A percentile compares a stretch with the other conserved stretches of the same genome.
phyloP scores from a whole-genome alignment of 2,888 invertebrate species.

The Antheraea yamamai region DNA sequence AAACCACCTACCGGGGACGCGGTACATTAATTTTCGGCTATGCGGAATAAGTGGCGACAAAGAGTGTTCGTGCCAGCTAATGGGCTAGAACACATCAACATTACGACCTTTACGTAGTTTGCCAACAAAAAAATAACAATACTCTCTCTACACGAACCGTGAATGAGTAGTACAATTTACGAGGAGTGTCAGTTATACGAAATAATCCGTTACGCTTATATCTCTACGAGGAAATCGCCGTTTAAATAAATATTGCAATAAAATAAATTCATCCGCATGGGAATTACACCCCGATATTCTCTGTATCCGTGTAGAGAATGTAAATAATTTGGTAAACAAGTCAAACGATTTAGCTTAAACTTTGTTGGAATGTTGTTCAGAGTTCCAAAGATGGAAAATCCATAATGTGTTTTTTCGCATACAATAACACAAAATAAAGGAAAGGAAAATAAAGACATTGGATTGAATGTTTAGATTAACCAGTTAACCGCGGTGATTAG shows the following conservation, averaged over 20 bases:
- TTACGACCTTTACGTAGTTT: conserved; percentile 49
- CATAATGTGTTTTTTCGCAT: too few relatives aligned
- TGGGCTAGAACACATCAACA: conserved; percentile 58
- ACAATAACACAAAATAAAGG: too few relatives aligned
- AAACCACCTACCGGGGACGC: conserved; percentile 58
- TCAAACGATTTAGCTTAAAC: too few relatives aligned
- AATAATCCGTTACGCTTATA: conserved; percentile 34
- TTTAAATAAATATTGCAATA: conserved; percentile 26
- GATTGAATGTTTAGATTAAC: too few relatives aligned
- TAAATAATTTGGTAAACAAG: conserved; percentile 8
- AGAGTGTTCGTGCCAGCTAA: conserved; percentile 62
- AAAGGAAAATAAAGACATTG: too few relatives aligned
- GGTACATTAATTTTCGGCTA: conserved; percentile 67
- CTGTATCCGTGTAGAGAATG: neutral
- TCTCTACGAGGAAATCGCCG: conserved; percentile 47
- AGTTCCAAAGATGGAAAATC: too few relatives aligned
- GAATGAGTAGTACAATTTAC: conserved; percentile 37
- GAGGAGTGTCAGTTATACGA: conserved; percentile 28
- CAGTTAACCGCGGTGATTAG: too few relatives aligned
- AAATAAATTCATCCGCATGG: neutral
- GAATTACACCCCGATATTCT: neutral
- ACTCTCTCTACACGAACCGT: conserved; percentile 25
- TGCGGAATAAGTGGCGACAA: conserved; percentile 68
- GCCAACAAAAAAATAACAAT: conserved; percentile 35
- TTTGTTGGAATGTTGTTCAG: too few relatives aligned